Evolutionary conservation across 2,888 invertebrate genomes (phyloP).

Genomic region (Eumacrocentrus americanus): DNA sequence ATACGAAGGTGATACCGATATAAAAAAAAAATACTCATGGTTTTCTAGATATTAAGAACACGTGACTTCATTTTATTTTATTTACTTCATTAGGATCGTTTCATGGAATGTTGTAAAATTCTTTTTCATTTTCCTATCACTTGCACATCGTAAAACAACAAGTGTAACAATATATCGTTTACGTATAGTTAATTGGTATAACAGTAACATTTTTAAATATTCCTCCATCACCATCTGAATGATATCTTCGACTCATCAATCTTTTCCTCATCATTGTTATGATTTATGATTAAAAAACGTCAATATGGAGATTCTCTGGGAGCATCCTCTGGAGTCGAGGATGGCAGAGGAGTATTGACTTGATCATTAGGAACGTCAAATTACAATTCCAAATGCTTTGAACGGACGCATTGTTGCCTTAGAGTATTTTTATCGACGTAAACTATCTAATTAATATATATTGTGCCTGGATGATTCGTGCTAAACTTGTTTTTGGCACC

Average conservation of each 20-base stretch:
- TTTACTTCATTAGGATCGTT: constrained; percentile 10
- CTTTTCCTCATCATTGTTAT: background rate
- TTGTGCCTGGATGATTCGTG: constrained; percentile 2
- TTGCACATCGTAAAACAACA: constrained; percentile 14
- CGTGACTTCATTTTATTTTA: background rate
- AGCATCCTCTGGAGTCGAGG: constrained; percentile 39
- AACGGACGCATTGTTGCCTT: constrained; percentile 10
- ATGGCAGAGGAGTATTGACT: constrained; percentile 38
- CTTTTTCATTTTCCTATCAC: background rate
- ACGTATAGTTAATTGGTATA: constrained; percentile 3
- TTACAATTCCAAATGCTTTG: constrained; percentile 24
- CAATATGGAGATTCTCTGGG: constrained; percentile 34
- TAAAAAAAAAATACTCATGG: too few relatives aligned
- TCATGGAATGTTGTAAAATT: constrained; percentile 20
- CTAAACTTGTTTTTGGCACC: constrained; percentile 21
- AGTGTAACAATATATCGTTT: background rate
- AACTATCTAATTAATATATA: background rate
- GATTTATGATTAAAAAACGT: constrained; percentile 2
- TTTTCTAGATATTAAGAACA: too few relatives aligned
- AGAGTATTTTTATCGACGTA: background rate
- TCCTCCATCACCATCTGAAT: background rate
- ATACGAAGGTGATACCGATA: too few relatives aligned
- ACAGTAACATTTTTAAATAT: constrained; percentile 7
- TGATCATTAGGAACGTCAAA: constrained; percentile 14
- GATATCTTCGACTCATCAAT: background rate